Percentiles rank a stretch among this genome's conserved stretches.
These are phyloP conservation scores for Hippopotamus amphibius DNA, from an alignment of 2,113 vertebrate genomes.

Conservation along the genomic window DNA sequence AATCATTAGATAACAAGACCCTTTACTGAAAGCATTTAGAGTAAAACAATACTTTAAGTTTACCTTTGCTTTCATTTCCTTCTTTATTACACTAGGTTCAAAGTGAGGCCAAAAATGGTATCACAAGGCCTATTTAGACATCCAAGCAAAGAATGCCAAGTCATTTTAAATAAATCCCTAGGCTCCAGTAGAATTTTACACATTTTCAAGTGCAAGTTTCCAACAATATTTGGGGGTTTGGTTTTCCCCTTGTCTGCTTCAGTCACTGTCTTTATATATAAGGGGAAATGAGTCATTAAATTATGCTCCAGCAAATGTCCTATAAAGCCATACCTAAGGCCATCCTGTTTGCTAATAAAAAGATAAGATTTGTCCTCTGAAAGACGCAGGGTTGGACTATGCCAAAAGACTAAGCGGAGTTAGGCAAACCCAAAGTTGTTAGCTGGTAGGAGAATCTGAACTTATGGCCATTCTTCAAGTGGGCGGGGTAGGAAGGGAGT, in stretches of 20 bases:
- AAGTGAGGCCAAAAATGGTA: slow-evolving; percentile 86
- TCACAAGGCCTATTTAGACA: slow-evolving; percentile 83
- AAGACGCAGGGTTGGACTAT: slow-evolving; percentile 27
- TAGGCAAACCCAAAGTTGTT: slow-evolving; percentile 23
- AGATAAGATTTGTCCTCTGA: slow-evolving; percentile 68
- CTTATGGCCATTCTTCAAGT: slow-evolving; percentile 42
- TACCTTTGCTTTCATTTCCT: slow-evolving; percentile 88
- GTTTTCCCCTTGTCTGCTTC: slow-evolving; percentile 66
- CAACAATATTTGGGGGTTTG: slow-evolving; percentile 67
- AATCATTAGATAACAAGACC: slow-evolving; percentile 91
- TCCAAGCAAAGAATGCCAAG: slow-evolving; percentile 80
- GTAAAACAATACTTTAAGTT: slow-evolving; percentile 90
- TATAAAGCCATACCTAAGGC: slow-evolving; percentile 68
- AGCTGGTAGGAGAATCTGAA: slow-evolving; percentile 48
- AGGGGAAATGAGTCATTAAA: slow-evolving; percentile 79
- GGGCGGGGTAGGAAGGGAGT: slow-evolving; percentile 33
- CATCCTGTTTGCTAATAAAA: slow-evolving; percentile 77
- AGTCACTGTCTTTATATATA: slow-evolving; percentile 74
- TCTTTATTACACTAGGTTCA: slow-evolving; percentile 88
- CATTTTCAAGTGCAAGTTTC: slow-evolving; percentile 65
- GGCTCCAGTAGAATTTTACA: slow-evolving; percentile 43
- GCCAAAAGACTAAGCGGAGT: slow-evolving; percentile 38
- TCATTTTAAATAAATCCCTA: slow-evolving; percentile 80
- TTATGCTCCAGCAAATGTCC: slow-evolving; percentile 56
- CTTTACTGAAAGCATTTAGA: slow-evolving; percentile 90